Percentiles rank a stretch among this genome's conserved stretches.
These are phyloP conservation scores for Tangara arthus DNA, from an alignment of 2,797 vertebrate genomes.

Conservation along the genomic window DNA sequence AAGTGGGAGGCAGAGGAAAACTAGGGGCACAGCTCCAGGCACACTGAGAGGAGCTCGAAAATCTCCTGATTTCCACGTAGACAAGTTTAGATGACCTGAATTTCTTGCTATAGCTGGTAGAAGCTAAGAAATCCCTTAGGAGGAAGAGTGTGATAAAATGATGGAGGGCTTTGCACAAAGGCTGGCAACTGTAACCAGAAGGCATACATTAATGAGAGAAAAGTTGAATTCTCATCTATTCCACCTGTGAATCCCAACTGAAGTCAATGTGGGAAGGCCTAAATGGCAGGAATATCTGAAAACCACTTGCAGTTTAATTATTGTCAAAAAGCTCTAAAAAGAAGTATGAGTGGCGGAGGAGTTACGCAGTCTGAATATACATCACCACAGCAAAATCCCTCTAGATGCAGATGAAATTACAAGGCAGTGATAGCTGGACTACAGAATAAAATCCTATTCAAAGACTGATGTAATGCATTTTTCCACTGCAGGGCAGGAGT, in stretches of 20 bases:
- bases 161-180: neutral
- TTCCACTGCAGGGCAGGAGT: neutral
- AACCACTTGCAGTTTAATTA: neutral
- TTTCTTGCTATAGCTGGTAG: neutral
- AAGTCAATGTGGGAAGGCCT: neutral
- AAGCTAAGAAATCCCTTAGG: constrained; percentile 1
- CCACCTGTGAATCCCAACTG: neutral
- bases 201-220: neutral
- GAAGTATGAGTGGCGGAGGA: neutral
- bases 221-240: neutral
- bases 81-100: neutral
- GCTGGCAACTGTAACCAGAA: constrained; percentile 22
- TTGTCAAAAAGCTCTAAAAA: neutral
- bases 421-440: neutral
- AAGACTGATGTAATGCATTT: constrained; percentile 2
- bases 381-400: neutral
- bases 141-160: neutral
- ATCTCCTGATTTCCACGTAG: neutral
- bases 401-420: constrained; percentile 9
- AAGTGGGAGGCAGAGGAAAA: neutral
- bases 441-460: neutral
- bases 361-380: neutral
- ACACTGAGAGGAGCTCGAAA: neutral
- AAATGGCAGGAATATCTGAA: neutral
- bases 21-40: neutral